phyloP scores from a whole-genome alignment of 2,797 vertebrate species.

The Pseudochromis fuscus region DNA sequence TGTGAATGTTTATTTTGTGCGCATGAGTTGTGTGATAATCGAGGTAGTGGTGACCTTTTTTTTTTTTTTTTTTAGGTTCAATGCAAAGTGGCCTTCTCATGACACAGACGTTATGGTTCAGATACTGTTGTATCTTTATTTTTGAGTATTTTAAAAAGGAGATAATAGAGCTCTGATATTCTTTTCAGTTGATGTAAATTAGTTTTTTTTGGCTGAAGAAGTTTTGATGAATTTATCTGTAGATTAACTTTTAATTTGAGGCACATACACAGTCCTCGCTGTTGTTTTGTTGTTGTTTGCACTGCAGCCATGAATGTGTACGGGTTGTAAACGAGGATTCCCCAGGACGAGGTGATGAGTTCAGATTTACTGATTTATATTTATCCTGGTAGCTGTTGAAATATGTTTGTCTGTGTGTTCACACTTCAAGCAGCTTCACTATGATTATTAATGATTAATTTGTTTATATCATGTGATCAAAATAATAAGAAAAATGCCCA shows the following conservation, averaged over 20 bases:
- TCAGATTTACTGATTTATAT: neutral
- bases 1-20: conserved; percentile 3
- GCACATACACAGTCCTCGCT: neutral
- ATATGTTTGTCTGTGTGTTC: neutral
- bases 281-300: conserved; percentile 1
- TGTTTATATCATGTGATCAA: neutral
- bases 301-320: conserved; percentile 23
- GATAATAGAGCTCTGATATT: neutral
- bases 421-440: conserved; percentile 6
- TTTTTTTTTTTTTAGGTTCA: neutral
- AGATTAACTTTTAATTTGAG: neutral
- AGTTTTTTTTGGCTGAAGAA: conserved; percentile 1
- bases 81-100: conserved; percentile 68
- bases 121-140: conserved; percentile 30
- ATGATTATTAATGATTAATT: neutral
- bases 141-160: conserved; percentile 22
- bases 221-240: neutral
- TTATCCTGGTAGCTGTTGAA: neutral
- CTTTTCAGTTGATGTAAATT: neutral
- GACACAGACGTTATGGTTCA: conserved; percentile 14
- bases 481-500: neutral
- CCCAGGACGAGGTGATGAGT: conserved; percentile 14
- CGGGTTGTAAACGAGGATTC: conserved; percentile 1
- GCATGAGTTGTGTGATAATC: neutral
- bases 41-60: too few species aligned